Base-by-base conservation (phyloP, 2,888 invertebrate species). In the Lochmaea crataegi region DNA sequence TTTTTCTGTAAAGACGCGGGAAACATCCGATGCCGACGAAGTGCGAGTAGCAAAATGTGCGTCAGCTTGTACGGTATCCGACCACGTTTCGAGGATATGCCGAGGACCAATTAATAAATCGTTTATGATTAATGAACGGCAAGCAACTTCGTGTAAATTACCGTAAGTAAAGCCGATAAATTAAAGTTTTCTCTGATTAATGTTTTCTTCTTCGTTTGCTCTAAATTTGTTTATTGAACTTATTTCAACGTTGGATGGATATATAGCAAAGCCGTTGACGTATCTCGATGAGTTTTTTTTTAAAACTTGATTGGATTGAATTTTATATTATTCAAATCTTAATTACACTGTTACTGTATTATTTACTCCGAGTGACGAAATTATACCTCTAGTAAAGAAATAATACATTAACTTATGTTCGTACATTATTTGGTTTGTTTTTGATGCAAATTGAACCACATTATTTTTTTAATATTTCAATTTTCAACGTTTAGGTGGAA, bases 91-190 rank as follows among this genome's bases (percentile, higher is more conserved):
- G 32, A 32, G 32, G 32, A 32, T 32, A 7, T 32, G 38, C 61
- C 53, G 26, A 16, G 18, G 53, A 61, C 61, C 69, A 41, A 75
- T 75, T 75, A 75, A 75, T 75, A 75, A 75, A 75, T 75, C 75
- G 71, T 73, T 73, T 73, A 71, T 75, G 75, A 75, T 75, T 67
- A 75, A 75, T 75, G 75, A 71, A 73, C 65, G 75, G n/a, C 32
- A 9, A 18, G 71, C 70, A 71, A 73, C 73, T 73, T 68, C 71
- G 75, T 71, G 75, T 75, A 75, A 75, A 75, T 75, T 75, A 73
- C 68, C 75, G 65, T 26, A 53, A 73, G 73, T 73, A 71, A 53
- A 68, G 68, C 68, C 71, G 57, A 75, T 75, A 75, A 75, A 75
- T 75, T 71, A 71, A 61, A 67, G 65, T 68, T 65, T 71, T 51